phyloP scores from a whole-genome alignment of 2,888 invertebrate genomes.

The Polydrusus tereticollis region DNA sequence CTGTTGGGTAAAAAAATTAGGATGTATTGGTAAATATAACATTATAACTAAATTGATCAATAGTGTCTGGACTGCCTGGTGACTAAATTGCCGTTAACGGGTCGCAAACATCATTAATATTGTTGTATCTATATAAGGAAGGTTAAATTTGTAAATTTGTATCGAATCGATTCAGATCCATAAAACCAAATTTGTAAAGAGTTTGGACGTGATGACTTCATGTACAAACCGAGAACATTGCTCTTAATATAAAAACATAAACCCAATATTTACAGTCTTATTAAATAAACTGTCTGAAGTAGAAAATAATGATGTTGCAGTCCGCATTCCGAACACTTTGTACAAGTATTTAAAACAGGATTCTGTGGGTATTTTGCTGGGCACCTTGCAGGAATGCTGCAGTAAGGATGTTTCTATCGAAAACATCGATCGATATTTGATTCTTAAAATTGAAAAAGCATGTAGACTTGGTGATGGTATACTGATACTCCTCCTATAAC shows the following conservation, averaged over 20 bases:
- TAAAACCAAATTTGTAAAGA: background rate
- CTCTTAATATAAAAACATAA: constrained; percentile 16
- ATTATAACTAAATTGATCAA: no score
- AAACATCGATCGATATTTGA: background rate
- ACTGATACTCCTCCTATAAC: no score
- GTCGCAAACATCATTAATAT: no score
- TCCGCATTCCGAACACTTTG: constrained; percentile 26
- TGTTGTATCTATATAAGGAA: no score
- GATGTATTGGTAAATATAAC: no score
- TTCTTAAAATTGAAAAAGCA: no score
- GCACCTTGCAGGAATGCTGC: constrained; percentile 24
- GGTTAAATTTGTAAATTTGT: no score
- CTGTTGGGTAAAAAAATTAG: no score
- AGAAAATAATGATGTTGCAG: constrained; percentile 31
- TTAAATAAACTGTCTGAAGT: constrained; percentile 26
- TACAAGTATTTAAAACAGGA: constrained; percentile 33
- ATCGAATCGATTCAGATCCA: no score
- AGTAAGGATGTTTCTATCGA: background rate
- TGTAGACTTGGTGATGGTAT: no score
- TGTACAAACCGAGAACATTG: constrained; percentile 9
- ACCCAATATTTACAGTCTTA: constrained; percentile 13
- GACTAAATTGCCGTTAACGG: no score
- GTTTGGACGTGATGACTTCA: background rate
- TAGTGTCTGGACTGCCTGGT: no score
- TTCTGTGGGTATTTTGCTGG: constrained; percentile 25